Base-by-base conservation (phyloP, 2,113 vertebrate genomes). In the Macroglossus sobrinus region DNA sequence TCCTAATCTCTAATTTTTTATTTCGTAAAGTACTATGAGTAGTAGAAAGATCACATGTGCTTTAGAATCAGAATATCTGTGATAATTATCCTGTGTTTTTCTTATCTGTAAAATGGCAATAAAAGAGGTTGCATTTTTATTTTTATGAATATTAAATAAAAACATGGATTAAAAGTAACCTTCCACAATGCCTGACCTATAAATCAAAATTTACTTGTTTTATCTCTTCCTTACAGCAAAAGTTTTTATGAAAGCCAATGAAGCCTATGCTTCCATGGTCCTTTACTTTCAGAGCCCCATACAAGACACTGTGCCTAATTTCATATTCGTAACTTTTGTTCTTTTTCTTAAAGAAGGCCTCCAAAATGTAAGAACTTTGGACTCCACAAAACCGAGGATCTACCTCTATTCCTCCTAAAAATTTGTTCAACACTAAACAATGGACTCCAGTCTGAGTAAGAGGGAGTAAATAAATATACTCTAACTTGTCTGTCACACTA, bases 371-470 rank as follows among this genome's bases (percentile, higher is more conserved):
- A 7, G 9, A 61, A 26, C 55, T 86, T 89, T 80, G 81, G 24
- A 61, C 4, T 5, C 50, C 57, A 84, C 30, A 88, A 79, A 90
- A 89, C 28, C 13, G n/a, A n/a, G 45, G 19, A 76, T 75, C n/a
- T 84, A 69, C 38, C n/a, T 63, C 71, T 91, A 7, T 55, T 91
- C 43, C 69, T 93, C 63, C 45, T 16, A 66, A 71, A 72, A 87
- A 91, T 63, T 78, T 84, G 81, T 86, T 89, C 57, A 93, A 87
- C 68, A 89, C 22, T 74, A 85, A 95, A 85, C 35, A 94, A 15
- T 50, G 61, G 59, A 30, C 47, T 75, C 78, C 21, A 80, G 53
- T 84, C 71, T 89, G 8, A 3, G 26, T 22, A 71, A 59, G n/a
- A 82, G 11, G 14, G 15, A 91, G 33, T 59, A 92, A 87, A 75